Base-by-base conservation (phyloP, 2,797 vertebrate species). In the Atherinosoma microstoma region DNA sequence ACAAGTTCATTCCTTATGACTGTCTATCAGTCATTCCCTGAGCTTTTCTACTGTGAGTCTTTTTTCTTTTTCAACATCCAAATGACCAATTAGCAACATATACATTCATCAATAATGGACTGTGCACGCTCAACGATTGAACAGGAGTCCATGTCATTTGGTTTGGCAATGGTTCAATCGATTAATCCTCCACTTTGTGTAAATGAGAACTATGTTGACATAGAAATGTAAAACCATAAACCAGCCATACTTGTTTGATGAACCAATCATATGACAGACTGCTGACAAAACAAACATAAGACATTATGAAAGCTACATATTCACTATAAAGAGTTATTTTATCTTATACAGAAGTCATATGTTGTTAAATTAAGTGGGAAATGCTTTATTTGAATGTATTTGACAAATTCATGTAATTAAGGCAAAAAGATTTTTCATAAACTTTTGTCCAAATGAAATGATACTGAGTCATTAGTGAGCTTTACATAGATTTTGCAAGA, bases 211-310 rank as follows among this genome's bases (percentile, higher is more conserved):
- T 12, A 24, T 53, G 51, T 53, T 53, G 12, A 53, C 9, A 24
- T 27, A n/a, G 3, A 27, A 22, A 51, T 6, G 24, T 27, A 47
- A 47, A 47, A 47, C 18, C 4, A 47, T 20, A 47, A 47, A 47
- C 42, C 51, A 42, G 40, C 13, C 12, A 53, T 27, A 24, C 12
- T 53, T 11, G 4, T 53, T 53, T 53, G 11, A 53, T 13, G 60
- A 64, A 32, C 61, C 67, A 27, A 70, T 73, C 38, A 64, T 32
- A 18, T 32, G 68, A 73, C 11, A 22, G 51, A 65, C 60, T 40
- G 65, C 18, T 75, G 12, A 53, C 60, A 72, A 68, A 53, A 72
- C 67, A 68, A 57, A 72, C 67, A 56, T 2, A 10, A 49, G 2
- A 49, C 6, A 15, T 42, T 1, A 42, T 11, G 30, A 32, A 32